Evolutionary conservation across 2,888 invertebrate species (phyloP).

Genomic region (Antheraea yamamai): DNA sequence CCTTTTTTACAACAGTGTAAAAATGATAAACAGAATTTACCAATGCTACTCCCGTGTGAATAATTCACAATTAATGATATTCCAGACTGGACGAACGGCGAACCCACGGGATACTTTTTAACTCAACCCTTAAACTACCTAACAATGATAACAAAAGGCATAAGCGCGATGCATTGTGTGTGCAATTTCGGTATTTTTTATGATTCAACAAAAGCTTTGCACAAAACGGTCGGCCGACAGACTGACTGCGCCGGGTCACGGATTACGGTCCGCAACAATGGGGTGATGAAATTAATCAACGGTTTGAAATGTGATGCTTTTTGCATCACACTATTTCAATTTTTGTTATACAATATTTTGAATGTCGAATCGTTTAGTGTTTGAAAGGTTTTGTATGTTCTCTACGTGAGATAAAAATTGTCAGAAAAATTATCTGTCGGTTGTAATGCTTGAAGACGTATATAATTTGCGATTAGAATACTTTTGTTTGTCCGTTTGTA

Average conservation of each 20-base stretch:
- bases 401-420: background rate
- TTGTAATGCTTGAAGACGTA: too few species aligned
- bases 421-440: too few species aligned
- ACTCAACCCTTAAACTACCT: conserved; percentile 48
- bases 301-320: conserved; percentile 43
- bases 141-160: conserved; percentile 56
- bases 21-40: background rate
- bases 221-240: conserved; percentile 61
- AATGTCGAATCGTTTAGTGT: conserved; percentile 11
- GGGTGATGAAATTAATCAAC: conserved; percentile 70
- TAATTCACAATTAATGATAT: conserved; percentile 45
- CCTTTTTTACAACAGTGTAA: background rate
- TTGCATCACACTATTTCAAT: conserved; percentile 46
- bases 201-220: conserved; percentile 57
- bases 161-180: conserved; percentile 58
- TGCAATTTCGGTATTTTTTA: conserved; percentile 47
- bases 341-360: conserved; percentile 34
- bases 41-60: conserved; percentile 46
- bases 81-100: conserved; percentile 39
- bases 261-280: conserved; percentile 61
- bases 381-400: conserved; percentile 6
- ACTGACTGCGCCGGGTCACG: conserved; percentile 52
- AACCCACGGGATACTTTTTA: conserved; percentile 47
- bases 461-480: too few species aligned
- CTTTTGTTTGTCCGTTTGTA: too few species aligned